Evolutionary conservation across 2,113 vertebrate genomes (phyloP).

Genomic region (Castor canadensis): DNA sequence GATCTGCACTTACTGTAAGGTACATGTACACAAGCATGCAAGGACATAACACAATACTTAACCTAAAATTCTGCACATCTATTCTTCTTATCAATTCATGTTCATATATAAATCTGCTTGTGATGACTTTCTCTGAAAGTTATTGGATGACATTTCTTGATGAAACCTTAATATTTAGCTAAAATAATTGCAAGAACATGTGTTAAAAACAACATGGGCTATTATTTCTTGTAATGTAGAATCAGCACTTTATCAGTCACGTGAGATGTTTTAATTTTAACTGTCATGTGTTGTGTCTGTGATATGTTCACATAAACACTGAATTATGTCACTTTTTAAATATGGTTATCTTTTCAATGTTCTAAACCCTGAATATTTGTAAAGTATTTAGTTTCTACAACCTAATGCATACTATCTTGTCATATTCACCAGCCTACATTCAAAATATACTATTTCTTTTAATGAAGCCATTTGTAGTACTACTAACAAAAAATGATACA

Average conservation of each 20-base stretch:
- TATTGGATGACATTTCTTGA: not conserved
- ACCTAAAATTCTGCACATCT: not conserved
- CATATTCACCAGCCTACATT: not conserved
- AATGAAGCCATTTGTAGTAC: conserved; percentile 63
- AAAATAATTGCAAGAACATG: not conserved
- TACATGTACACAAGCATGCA: not conserved
- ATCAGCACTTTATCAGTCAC: not conserved
- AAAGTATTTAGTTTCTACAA: not conserved
- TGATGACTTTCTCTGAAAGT: not conserved
- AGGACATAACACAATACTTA: not conserved
- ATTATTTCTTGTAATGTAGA: not conserved
- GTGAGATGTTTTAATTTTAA: not conserved
- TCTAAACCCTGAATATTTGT: not conserved
- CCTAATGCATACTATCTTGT: not conserved
- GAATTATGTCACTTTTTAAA: not conserved
- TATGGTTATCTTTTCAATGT: not conserved
- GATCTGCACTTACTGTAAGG: not conserved
- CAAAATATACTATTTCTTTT: not conserved
- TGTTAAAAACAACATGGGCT: not conserved
- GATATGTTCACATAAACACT: not conserved
- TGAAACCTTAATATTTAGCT: not conserved
- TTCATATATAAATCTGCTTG: not conserved
- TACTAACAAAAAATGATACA: conserved; percentile 54
- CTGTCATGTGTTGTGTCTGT: no score
- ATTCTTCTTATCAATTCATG: not conserved